Evolutionary conservation across 92 coral and sea anemone genomes (phyloP).

Genomic region (Porites divaricata): DNA sequence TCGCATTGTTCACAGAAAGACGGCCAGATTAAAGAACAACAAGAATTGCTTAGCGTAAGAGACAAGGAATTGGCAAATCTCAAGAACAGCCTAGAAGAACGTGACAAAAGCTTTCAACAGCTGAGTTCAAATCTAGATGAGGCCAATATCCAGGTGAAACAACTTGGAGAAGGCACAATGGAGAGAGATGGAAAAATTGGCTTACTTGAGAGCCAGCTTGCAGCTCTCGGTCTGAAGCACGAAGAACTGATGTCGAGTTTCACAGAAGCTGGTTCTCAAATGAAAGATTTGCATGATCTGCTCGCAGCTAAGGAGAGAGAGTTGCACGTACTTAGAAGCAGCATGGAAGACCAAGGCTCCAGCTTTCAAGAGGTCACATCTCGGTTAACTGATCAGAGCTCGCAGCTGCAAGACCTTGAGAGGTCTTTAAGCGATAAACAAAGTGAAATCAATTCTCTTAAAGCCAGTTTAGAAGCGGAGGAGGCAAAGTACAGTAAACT

Average conservation of each 20-base stretch:
- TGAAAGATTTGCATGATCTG: constrained; percentile 29
- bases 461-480: constrained; percentile 31
- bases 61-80: constrained; percentile 24
- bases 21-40: constrained; percentile 1
- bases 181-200: constrained; percentile 10
- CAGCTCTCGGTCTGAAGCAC: constrained; percentile 23
- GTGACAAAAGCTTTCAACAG: constrained; percentile 8
- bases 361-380: constrained; percentile 61
- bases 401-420: constrained; percentile 38
- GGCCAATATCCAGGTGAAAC: constrained; percentile 22
- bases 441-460: constrained; percentile 3
- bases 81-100: constrained; percentile 12
- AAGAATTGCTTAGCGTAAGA: constrained; percentile 14
- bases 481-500: constrained; percentile 24
- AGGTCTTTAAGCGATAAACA: constrained; percentile 21
- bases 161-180: constrained; percentile 25
- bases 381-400: constrained; percentile 66
- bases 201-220: constrained; percentile 27
- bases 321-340: constrained; percentile 30
- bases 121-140: constrained; percentile 1
- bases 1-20: constrained; percentile 11
- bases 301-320: constrained; percentile 51
- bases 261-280: constrained; percentile 42
- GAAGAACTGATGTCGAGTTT: constrained; percentile 25
- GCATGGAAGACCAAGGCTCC: constrained; percentile 69